Conservation (phyloP, 2,113 vertebrate genomes). For the Columbina picui region DNA sequence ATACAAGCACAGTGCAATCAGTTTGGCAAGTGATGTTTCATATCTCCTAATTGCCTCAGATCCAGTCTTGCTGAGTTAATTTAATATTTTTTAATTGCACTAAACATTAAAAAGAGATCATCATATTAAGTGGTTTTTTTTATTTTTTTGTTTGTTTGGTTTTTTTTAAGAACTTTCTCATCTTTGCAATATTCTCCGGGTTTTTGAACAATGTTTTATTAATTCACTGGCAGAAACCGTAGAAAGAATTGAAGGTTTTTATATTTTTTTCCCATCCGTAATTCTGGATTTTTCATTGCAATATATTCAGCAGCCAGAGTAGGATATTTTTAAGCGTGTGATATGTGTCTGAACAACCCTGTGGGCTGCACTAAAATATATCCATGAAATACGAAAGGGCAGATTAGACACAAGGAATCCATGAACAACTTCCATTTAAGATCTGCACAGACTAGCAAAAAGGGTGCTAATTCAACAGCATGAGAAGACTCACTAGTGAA, state of each 20-base stretch:
- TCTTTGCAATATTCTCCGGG: not conserved
- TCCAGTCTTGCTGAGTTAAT: not conserved
- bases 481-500: not conserved
- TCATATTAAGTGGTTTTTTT: no score
- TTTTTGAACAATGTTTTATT: not conserved
- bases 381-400: not conserved
- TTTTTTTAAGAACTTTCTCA: not conserved
- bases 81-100: conserved; percentile 25
- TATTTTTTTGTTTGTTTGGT: no score
- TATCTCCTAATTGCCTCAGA: not conserved
- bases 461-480: not conserved
- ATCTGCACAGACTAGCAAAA: not conserved
- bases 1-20: not conserved
- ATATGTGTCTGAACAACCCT: not conserved
- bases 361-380: not conserved
- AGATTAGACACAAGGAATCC: not conserved
- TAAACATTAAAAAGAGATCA: conserved; percentile 25
- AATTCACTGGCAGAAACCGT: not conserved
- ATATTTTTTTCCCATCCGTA: not conserved
- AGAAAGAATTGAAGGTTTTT: not conserved
- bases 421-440: not conserved
- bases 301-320: not conserved
- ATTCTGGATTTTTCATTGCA: not conserved
- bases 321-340: not conserved
- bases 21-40: not conserved